Evolutionary conservation across 2,888 invertebrate species (phyloP).

Genomic region (Phaonia tiefii): DNA sequence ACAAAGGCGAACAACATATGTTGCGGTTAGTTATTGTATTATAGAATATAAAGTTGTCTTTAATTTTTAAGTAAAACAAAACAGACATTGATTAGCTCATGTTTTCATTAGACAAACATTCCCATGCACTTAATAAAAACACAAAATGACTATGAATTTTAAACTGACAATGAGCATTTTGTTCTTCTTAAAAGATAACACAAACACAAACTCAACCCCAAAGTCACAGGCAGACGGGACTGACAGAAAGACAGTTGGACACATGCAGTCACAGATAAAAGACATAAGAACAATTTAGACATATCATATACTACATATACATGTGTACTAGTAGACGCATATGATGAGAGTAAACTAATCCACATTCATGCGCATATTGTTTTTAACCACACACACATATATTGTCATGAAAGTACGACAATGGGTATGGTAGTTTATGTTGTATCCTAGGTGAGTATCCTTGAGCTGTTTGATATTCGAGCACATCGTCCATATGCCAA

Average conservation of each 20-base stretch:
- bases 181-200: background rate
- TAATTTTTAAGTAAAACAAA: slow-evolving; percentile 38
- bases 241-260: slow-evolving; percentile 4
- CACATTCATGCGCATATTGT: too few species aligned
- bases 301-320: background rate
- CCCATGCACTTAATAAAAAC: slow-evolving; percentile 28
- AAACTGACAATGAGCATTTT: slow-evolving; percentile 19
- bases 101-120: too few species aligned
- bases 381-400: too few species aligned
- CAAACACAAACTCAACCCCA: too few species aligned
- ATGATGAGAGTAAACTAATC: background rate
- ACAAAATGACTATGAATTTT: slow-evolving; percentile 31
- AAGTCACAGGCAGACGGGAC: slow-evolving; percentile 19
- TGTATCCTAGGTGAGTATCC: too few species aligned
- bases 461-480: background rate
- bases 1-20: too few species aligned
- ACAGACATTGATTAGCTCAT: slow-evolving; percentile 29
- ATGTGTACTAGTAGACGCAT: background rate
- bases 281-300: slow-evolving; percentile 10
- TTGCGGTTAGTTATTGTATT: too few species aligned
- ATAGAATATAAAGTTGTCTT: slow-evolving; percentile 31
- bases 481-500: background rate
- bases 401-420: too few species aligned
- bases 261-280: background rate
- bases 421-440: background rate